Base-by-base conservation (phyloP, 2,797 vertebrate genomes). In the Phalanger gymnotis region DNA sequence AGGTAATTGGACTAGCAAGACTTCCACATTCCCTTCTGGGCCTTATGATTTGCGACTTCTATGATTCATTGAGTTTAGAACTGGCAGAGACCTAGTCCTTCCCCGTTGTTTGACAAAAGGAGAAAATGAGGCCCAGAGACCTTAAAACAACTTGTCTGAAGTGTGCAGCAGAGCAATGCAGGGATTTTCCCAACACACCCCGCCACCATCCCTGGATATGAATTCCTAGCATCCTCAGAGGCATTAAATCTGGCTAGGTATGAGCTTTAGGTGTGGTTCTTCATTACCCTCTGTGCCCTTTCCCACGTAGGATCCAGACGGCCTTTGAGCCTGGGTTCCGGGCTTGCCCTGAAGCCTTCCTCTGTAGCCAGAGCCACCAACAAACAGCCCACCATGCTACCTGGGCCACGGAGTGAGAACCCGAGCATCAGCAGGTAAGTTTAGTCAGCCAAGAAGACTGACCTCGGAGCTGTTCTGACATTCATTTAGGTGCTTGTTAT, bases 71-170 rank as follows among this genome's bases (percentile, higher is more conserved):
- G 11, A 81, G n/a, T 81, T 81, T 47, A 22, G n/a, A 81, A 81
- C 16, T 81, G n/a, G 19, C n/a, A 25, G n/a, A 13, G 7, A 73
- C 16, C 61, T 73, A 73, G 34, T n/a, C 5, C 14, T n/a, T 16
- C 5, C 34, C 34, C 16, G 0, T 73, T 19, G 61, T n/a, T 73
- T 73, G 14, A 73, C 61, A n/a, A 31, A 73, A n/a, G 14, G 94
- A 47, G 58, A 55, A 90, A 91, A 13, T 93, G 25, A 91, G 90
- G n/a, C 47, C 95, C 73, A 90, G 61, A 93, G 57, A 94, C 4
- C 34, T 91, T 92, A 91, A 92, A 81, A 40, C 16, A 14, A 94
- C 53, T 95, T 81, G 22, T 55, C 54, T 81, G 89, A 94, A n/a
- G 73, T 52, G 89, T 97, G 56, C 53, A 54, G 55, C 81, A 81